Evolutionary conservation across 2,113 vertebrate genomes (phyloP).

Genomic region (Pituophis catenifer): DNA sequence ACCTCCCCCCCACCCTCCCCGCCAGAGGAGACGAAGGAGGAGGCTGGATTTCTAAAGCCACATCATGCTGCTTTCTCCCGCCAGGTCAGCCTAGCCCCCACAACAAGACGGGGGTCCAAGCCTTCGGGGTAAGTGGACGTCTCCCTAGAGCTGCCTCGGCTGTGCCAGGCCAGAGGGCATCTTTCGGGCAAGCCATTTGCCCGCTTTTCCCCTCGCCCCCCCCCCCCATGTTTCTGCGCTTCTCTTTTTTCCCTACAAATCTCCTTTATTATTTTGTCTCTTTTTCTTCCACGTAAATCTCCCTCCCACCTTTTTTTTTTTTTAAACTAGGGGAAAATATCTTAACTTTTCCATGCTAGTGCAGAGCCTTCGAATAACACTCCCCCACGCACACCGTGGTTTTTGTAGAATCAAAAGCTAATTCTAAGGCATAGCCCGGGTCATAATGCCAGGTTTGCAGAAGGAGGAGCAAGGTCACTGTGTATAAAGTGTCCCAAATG

Average conservation of each 20-base stretch:
- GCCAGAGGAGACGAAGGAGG: background rate
- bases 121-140: background rate
- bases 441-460: background rate
- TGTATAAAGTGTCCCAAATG: background rate
- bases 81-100: background rate
- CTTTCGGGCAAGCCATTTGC: background rate
- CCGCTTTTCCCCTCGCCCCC: background rate
- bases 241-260: background rate
- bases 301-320: background rate
- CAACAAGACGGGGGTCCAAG: background rate
- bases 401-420: background rate
- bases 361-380: background rate
- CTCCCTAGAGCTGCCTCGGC: background rate
- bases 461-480: background rate
- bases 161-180: background rate
- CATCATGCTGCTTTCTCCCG: background rate
- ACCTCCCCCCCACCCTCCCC: accelerated
- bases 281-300: background rate
- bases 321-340: too few relatives aligned
- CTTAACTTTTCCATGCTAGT: background rate
- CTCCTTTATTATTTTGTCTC: background rate
- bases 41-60: background rate
- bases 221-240: background rate
- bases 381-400: too few relatives aligned
- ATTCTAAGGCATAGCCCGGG: background rate